Evolutionary conservation across 92 coral and sea anemone species (phyloP), one percentile per base, ranked within the genome.

Genomic region (Scolanthus callimorphus): DNA sequence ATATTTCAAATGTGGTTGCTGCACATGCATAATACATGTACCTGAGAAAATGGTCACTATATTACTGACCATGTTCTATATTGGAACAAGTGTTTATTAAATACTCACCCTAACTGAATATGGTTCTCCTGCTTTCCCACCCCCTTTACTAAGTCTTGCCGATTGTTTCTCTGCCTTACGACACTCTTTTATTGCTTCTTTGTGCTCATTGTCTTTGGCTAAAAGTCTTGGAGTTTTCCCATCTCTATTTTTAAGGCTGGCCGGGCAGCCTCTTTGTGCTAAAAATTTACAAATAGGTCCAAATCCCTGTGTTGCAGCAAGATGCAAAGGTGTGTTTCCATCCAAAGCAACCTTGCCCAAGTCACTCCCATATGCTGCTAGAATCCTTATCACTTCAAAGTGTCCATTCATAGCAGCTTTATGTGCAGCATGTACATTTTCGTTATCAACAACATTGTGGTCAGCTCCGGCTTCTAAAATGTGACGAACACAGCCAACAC

Each of bases 121-220:
- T 0, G 95, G 95, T 25, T 89, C 99, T 0, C 90, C 94, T 20
- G 82, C 77, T 63, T 85, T 83, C 9, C 74, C 87, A 43, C 94
- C 99, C 23, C 99, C 99, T 65, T 94, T 94, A 0, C 80, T 61
- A 53, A 88, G 68, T 31, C 77, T 78, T 17, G 90, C 99, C 1
- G 91, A 83, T 24, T 65, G 67, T 41, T 94, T 94, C 58, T 94
- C 99, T 22, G 96, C 99, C 55, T 94, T 94, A 25, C 91, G 87
- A 45, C 99, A 94, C 71, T 94, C 99, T 41, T 89, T 94, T 51
- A 77, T 66, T 0, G 96, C 99, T 20, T 94, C 99, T 52, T 94
- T 94, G 59, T 89, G 99, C 22, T 94, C 99, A 67, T 83, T 81
- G 22, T 94, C 99, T 69, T 94, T 94, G n/a, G 99, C 99, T 51